Conservation (phyloP, 2,797 vertebrate species). For the Esox lucius region DNA sequence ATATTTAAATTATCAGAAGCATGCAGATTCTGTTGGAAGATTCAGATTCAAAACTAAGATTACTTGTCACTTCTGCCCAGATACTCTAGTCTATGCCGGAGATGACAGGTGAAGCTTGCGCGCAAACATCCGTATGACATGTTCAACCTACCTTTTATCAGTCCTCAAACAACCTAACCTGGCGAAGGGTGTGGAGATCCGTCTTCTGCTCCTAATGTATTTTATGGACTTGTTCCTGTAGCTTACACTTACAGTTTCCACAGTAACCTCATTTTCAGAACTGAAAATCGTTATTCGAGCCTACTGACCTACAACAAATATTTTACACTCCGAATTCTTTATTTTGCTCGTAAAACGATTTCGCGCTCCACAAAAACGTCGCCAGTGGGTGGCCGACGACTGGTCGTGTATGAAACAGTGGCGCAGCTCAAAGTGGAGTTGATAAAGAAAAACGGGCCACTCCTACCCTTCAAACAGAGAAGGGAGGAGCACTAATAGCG, state of each 20-base stretch:
- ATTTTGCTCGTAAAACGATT: not conserved
- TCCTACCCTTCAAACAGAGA: conserved; percentile 1
- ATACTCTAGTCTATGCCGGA: too few species aligned
- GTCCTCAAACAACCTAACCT: not conserved
- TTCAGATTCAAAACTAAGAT: too few species aligned
- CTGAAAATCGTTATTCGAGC: not conserved
- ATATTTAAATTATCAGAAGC: too few species aligned
- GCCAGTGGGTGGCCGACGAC: too few species aligned
- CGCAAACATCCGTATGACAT: not conserved
- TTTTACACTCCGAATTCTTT: not conserved
- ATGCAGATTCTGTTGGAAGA: too few species aligned
- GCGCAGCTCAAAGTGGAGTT: conserved; percentile 7
- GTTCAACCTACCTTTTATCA: not conserved
- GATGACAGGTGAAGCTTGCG: too few species aligned
- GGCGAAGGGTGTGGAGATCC: not conserved
- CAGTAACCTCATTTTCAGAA: not conserved
- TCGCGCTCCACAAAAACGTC: not conserved
- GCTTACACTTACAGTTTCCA: not conserved
- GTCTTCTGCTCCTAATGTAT: not conserved
- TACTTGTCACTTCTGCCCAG: too few species aligned
- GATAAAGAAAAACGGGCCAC: not conserved
- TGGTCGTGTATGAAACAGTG: not conserved
- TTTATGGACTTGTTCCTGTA: not conserved
- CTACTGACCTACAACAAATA: not conserved
- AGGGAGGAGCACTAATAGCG: conserved; percentile 7